These are phyloP conservation scores for Dinoponera quadriceps DNA, from an alignment of 1,140 invertebrate genomes.

Conservation along the genomic window DNA sequence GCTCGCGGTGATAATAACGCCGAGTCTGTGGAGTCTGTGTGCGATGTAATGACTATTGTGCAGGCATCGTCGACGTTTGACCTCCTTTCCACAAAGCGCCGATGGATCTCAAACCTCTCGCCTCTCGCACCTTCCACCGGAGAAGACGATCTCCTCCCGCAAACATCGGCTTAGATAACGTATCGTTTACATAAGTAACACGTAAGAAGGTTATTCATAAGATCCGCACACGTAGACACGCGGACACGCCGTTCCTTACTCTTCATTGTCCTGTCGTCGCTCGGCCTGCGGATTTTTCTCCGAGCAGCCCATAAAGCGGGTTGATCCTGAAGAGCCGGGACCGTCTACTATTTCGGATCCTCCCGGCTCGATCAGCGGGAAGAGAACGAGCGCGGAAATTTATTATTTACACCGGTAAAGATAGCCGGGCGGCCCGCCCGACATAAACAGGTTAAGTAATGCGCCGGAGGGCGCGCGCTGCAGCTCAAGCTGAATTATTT, in stretches of 20 bases:
- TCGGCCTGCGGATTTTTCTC: conserved; percentile 26
- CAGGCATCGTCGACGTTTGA: conserved; percentile 19
- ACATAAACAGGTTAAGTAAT: conserved; percentile 58
- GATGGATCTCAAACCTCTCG: not conserved
- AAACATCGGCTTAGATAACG: not conserved
- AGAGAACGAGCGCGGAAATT: conserved; percentile 34
- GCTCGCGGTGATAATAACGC: conserved; percentile 16
- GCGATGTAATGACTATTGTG: conserved; percentile 1
- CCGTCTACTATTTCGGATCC: conserved; percentile 22
- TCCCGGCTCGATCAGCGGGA: conserved; percentile 52
- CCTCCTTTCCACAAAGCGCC: conserved; percentile 16
- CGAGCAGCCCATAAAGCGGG: conserved; percentile 44
- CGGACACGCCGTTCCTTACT: conserved; percentile 16
- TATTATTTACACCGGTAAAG: conserved; percentile 43
- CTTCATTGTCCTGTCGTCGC: conserved; percentile 56
- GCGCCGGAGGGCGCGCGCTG: conserved; percentile 18
- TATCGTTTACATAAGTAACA: conserved; percentile 1
- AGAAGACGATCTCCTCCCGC: not conserved
- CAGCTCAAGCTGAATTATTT: conserved; percentile 54
- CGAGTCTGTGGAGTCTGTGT: not conserved
- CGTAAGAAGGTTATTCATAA: conserved; percentile 29
- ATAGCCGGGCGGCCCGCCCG: not conserved
- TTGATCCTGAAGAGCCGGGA: conserved; percentile 33
- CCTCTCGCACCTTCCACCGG: too few species aligned
- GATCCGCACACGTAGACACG: conserved; percentile 1